Percentiles rank a stretch among this genome's conserved stretches.
Conservation (phyloP, 2,113 vertebrate species). For the Macquaria australasica region DNA sequence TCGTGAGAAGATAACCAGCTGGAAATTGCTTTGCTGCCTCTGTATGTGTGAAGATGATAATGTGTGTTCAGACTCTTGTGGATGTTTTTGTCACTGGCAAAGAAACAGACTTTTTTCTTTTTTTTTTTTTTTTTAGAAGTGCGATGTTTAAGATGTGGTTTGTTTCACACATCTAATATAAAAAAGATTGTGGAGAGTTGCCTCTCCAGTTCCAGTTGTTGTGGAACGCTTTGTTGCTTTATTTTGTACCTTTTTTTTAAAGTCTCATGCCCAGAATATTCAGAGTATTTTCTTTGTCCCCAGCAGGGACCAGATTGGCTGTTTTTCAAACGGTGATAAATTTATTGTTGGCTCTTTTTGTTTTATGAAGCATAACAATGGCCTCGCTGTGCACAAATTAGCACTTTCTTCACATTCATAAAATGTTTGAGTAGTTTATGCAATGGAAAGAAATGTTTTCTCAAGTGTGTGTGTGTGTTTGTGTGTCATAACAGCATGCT, state of each 20-base stretch:
- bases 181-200: neutral
- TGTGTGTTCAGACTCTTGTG: neutral
- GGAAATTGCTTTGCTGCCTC: conserved; percentile 14
- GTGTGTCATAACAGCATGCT: conserved; percentile 2
- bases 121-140: too few species aligned
- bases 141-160: neutral
- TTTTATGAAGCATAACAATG: conserved; percentile 55
- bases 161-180: neutral
- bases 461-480: conserved; percentile 23
- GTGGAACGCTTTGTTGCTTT: conserved; percentile 6
- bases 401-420: conserved; percentile 48
- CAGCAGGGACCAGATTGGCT: conserved; percentile 55
- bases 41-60: neutral
- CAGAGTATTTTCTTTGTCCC: conserved; percentile 36
- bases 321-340: conserved; percentile 51
- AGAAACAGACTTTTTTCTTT: neutral
- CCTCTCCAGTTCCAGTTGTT: neutral
- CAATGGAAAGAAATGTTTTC: neutral
- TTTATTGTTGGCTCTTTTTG: conserved; percentile 40
- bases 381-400: conserved; percentile 54
- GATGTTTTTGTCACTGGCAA: neutral
- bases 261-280: conserved; percentile 7
- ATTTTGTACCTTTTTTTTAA: conserved; percentile 29
- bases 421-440: too few species aligned
- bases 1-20: conserved; percentile 6